Conservation (phyloP, 2,113 vertebrate species). For the Pontoporia blainvillei region DNA sequence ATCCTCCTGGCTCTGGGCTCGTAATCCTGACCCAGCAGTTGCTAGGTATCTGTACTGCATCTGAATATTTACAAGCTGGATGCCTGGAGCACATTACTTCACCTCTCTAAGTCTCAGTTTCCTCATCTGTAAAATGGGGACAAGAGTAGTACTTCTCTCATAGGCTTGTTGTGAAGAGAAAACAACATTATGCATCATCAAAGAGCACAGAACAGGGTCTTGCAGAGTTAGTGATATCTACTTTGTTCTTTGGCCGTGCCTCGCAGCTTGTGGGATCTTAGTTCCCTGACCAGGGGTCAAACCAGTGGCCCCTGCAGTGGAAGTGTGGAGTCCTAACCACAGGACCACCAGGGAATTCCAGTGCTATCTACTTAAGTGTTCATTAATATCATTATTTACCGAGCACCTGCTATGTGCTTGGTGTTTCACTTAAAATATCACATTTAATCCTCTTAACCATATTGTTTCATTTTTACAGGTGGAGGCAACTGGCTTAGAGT, state of each 20-base stretch:
- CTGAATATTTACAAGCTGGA: background rate
- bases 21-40: background rate
- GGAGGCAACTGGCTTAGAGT: background rate
- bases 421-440: background rate
- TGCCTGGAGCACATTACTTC: background rate
- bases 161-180: background rate
- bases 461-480: background rate
- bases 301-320: background rate
- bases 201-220: no score
- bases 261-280: background rate
- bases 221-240: background rate
- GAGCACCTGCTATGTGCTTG: background rate
- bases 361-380: accelerated
- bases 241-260: background rate
- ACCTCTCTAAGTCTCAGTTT: background rate
- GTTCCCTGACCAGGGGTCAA: background rate
- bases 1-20: background rate
- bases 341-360: background rate
- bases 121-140: background rate
- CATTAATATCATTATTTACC: background rate
- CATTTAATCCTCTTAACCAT: background rate
- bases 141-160: background rate
- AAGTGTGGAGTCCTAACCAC: background rate
- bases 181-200: accelerated
- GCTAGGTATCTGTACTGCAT: background rate